Conservation (phyloP, 2,888 invertebrate genomes). For the Thereva unica region DNA sequence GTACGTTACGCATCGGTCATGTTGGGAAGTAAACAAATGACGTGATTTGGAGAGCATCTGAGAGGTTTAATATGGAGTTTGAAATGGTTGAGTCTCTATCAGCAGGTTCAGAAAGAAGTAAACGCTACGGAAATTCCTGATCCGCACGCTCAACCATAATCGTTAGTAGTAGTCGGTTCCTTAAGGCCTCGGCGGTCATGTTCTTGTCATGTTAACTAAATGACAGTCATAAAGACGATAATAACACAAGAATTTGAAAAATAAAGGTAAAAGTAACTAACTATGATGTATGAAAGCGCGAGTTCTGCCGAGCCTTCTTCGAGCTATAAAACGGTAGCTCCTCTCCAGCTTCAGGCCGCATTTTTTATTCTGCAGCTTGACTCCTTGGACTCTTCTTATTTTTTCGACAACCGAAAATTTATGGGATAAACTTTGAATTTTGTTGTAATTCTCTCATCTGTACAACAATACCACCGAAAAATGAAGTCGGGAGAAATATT, state of each 20-base stretch:
- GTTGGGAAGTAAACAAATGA: too few species aligned
- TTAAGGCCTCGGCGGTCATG: conserved; percentile 13
- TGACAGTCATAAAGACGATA: conserved; percentile 14
- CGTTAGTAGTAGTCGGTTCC: not conserved
- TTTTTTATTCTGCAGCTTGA: conserved; percentile 17
- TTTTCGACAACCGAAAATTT: conserved; percentile 37
- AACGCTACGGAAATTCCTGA: conserved; percentile 12
- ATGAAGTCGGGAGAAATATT: conserved; percentile 3
- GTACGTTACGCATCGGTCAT: not conserved
- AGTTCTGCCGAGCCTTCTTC: conserved; percentile 1
- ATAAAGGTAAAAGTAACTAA: conserved; percentile 4
- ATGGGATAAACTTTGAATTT: conserved; percentile 41
- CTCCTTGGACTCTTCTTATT: conserved; percentile 8
- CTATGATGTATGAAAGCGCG: conserved; percentile 2
- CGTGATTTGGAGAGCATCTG: not conserved
- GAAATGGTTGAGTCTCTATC: conserved; percentile 3
- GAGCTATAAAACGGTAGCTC: conserved; percentile 9
- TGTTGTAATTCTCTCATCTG: conserved; percentile 38
- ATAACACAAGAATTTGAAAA: conserved; percentile 16
- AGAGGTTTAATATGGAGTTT: not conserved
- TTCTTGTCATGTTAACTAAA: conserved; percentile 30
- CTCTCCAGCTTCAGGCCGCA: not conserved
- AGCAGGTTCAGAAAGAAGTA: not conserved
- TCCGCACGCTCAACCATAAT: not conserved
- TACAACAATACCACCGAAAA: conserved; percentile 22